Evolutionary conservation across 2,797 vertebrate species (phyloP).

Genomic region (Chanos chanos): DNA sequence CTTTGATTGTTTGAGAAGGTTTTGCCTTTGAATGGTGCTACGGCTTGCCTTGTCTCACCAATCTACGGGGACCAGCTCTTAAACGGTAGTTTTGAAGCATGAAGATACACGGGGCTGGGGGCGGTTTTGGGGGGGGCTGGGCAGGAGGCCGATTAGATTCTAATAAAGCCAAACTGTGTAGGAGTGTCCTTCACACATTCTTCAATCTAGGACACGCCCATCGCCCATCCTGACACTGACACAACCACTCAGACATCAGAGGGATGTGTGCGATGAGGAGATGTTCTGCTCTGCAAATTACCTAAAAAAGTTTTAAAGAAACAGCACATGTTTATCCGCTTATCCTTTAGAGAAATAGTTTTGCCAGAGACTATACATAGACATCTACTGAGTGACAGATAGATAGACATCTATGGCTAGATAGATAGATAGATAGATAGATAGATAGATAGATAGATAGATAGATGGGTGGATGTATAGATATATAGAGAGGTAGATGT

Average conservation of each 20-base stretch:
- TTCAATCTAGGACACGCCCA: constrained; percentile 46
- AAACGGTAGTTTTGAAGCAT: constrained; percentile 65
- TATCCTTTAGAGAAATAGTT: no score
- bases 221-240: constrained; percentile 54
- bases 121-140: constrained; percentile 48
- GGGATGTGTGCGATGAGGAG: constrained; percentile 43
- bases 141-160: constrained; percentile 36
- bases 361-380: no score
- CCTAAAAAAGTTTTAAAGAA: no score
- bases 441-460: no score
- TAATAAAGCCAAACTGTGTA: constrained; percentile 70
- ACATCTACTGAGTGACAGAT: no score
- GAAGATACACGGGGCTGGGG: constrained; percentile 60
- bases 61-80: constrained; percentile 59
- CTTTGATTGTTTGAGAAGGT: constrained; percentile 65
- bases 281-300: constrained; percentile 52
- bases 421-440: no score
- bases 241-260: constrained; percentile 32
- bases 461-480: no score
- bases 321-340: no score
- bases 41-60: constrained; percentile 31
- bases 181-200: constrained; percentile 49
- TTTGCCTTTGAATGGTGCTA: constrained; percentile 59
- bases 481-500: no score
- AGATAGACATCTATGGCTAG: no score